Evolutionary conservation across 2,888 invertebrate species (phyloP), one percentile per base, ranked within the genome.

Genomic region (Ephialtes manifestator): DNA sequence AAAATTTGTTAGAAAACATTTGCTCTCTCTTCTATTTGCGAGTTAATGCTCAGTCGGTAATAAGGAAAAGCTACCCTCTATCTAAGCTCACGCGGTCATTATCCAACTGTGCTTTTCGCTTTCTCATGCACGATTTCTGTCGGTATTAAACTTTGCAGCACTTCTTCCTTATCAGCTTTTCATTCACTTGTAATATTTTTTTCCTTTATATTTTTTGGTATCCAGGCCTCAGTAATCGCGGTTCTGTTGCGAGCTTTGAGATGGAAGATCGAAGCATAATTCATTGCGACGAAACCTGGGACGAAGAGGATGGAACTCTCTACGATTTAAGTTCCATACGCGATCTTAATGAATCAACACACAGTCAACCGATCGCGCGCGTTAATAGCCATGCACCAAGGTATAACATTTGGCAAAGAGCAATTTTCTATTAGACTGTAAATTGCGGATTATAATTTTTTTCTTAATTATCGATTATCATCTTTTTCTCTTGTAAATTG

Each of bases 221-320:
- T n/a, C 2, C 4, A 39, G 39, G 4, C 11, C 8, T 4, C 20
- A 39, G 35, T 7, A 39, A 11, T 10, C 39, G 39, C 11, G 18
- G 18, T 65, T 39, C 39, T 20, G 13, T 39, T 0, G 2, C 20
- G 20, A 7, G 48, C 55, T 0, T 13, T 24, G 0, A 86, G 75
- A 53, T 60, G 1, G 88, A 90, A 8, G 39, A 84, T 20, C 84
- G 88, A 46, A 89, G 76, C 72, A 79, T 68, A 1, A 68, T 89
- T 24, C 88, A 89, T 58, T 79, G 75, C 15, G 84, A 87, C 1
- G 92, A 93, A 77, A 87, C 82, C 43, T 93, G 93, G 93, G 91
- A 92, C 48, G 82, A 80, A 0, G 75, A 75, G 5, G 79, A 85
- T 20, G 20, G 39, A 24, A 15, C 24, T 53, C 46, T 60, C 4